Percentiles rank a stretch among this genome's conserved stretches.
Evolutionary conservation across 2,797 vertebrate genomes (phyloP).

Genomic region (Chloroceryle inda): DNA sequence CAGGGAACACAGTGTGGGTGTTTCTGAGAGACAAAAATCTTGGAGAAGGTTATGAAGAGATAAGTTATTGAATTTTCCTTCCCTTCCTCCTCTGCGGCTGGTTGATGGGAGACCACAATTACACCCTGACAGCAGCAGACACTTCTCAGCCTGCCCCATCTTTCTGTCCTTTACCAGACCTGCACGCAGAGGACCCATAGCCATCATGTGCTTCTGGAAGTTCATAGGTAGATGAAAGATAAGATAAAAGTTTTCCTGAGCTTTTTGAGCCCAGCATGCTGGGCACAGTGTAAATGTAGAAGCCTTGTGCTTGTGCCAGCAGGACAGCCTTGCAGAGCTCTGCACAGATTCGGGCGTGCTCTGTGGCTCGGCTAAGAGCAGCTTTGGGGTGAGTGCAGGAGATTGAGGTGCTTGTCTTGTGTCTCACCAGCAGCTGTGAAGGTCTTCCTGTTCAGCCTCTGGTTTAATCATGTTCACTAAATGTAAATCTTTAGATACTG

Average conservation of each 20-base stretch:
- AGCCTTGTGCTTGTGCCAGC: background rate
- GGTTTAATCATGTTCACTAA: background rate
- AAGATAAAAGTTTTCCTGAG: conserved; percentile 1
- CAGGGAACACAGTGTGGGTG: accelerated
- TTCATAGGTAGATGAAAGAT: conserved; percentile 12
- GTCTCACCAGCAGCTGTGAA: background rate
- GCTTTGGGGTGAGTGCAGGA: background rate
- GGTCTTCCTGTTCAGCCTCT: background rate
- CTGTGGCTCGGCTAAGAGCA: background rate
- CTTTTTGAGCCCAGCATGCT: conserved; percentile 14
- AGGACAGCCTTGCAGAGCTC: background rate
- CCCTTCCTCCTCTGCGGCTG: accelerated
- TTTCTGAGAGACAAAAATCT: background rate
- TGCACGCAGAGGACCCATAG: background rate
- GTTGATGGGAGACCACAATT: accelerated
- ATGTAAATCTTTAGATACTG: background rate
- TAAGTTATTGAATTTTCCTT: background rate
- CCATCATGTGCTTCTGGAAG: background rate
- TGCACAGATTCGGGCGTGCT: background rate
- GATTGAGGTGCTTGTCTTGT: background rate
- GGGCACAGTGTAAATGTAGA: background rate
- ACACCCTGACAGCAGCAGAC: accelerated
- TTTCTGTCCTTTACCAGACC: background rate
- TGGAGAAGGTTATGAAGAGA: background rate
- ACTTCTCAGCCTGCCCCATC: no score